Evolutionary conservation across 2,797 vertebrate species (phyloP).

Genomic region (Helostoma temminkii): DNA sequence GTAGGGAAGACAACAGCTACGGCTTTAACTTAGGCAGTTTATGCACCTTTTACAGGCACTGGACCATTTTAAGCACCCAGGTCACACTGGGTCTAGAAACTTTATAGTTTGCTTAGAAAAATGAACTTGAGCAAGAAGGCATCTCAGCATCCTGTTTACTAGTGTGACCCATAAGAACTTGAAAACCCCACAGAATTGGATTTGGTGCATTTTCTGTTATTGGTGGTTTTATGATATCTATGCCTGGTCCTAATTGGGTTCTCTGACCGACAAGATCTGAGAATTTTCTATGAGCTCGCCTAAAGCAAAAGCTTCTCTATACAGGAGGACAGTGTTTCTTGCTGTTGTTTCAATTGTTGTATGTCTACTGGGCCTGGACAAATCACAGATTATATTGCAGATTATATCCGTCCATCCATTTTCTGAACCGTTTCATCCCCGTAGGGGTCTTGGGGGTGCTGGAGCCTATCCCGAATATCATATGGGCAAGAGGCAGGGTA

Average conservation of each 20-base stretch:
- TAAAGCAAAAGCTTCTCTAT: constrained; percentile 39
- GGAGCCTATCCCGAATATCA: too few species aligned
- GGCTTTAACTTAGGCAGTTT: constrained; percentile 23
- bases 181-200: constrained; percentile 26
- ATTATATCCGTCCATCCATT: too few species aligned
- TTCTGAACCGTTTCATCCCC: too few species aligned
- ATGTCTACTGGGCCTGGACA: constrained; percentile 24
- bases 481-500: too few species aligned
- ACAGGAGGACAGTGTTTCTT: constrained; percentile 24
- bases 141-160: constrained; percentile 11
- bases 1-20: constrained; percentile 2
- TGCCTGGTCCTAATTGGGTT: constrained; percentile 30
- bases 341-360: constrained; percentile 34
- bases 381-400: too few species aligned
- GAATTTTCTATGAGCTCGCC: constrained; percentile 39
- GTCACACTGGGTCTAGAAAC: neutral
- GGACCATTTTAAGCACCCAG: constrained; percentile 12
- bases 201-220: constrained; percentile 7
- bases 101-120: constrained; percentile 19
- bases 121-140: constrained; percentile 1
- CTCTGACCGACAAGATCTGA: constrained; percentile 21
- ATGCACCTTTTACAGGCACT: constrained; percentile 11
- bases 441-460: too few species aligned
- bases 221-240: constrained; percentile 19
- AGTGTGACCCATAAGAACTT: constrained; percentile 20